A percentile compares a stretch with the other conserved stretches of the same genome.
Conservation (phyloP, 2,797 vertebrate species). For the Numenius phaeopus region DNA sequence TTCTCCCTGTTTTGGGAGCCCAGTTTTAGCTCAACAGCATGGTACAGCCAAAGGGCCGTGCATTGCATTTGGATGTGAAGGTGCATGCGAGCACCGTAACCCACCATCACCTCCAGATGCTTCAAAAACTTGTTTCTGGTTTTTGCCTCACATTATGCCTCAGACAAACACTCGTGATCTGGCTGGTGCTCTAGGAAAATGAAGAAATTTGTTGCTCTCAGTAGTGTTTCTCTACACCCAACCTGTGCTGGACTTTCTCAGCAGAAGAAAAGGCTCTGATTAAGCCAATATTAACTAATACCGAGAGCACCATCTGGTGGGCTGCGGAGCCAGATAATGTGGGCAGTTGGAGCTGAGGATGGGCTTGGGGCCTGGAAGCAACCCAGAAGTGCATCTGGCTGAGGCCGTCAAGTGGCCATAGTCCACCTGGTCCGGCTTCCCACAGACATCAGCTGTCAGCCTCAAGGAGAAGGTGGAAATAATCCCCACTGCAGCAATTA, state of each 20-base stretch:
- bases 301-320: slow-evolving; percentile 75
- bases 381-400: background rate
- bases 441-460: background rate
- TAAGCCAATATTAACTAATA: background rate
- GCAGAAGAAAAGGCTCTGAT: background rate
- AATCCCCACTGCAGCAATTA: fast-evolving
- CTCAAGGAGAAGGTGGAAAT: background rate
- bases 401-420: fast-evolving
- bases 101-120: background rate
- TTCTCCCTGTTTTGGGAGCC: background rate
- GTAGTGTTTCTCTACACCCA: background rate
- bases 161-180: fast-evolving
- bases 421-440: background rate
- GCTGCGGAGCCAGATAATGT: background rate
- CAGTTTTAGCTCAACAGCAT: background rate
- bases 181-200: background rate
- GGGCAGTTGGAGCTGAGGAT: background rate
- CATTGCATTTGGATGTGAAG: background rate
- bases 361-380: background rate
- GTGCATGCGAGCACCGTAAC: fast-evolving
- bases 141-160: fast-evolving
- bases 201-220: background rate
- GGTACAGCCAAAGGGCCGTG: fast-evolving
- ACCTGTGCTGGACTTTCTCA: background rate
- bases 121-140: background rate